A percentile compares a stretch with the other conserved stretches of the same genome.
Evolutionary conservation across 2,113 vertebrate species (phyloP).

Genomic region (Centrocercus urophasianus): DNA sequence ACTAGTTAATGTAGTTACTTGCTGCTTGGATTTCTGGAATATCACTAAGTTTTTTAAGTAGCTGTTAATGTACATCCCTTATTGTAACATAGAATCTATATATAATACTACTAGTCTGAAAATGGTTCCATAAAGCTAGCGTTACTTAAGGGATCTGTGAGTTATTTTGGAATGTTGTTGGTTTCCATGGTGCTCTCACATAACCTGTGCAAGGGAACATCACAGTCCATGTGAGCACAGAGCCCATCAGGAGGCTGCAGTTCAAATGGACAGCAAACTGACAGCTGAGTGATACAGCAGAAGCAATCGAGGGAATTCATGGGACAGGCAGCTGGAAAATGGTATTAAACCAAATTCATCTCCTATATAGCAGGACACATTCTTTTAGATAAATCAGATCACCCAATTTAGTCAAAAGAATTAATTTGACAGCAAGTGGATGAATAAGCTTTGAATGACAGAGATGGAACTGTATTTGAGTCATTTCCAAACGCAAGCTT

Average conservation of each 20-base stretch:
- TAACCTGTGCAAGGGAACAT: fast-evolving
- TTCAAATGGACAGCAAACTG: neutral
- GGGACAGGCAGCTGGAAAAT: neutral
- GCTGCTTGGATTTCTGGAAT: neutral
- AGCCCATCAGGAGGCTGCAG: neutral
- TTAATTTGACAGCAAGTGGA: neutral
- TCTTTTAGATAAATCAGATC: neutral
- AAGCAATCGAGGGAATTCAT: neutral
- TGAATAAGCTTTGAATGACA: neutral
- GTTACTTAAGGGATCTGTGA: neutral
- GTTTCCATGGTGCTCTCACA: neutral
- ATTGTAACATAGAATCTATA: neutral
- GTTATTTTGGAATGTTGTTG: neutral
- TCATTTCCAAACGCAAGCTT: neutral
- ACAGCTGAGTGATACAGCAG: neutral
- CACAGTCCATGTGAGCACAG: neutral
- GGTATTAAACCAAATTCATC: neutral
- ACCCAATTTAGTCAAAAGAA: neutral
- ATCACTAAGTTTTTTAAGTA: neutral
- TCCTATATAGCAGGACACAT: neutral
- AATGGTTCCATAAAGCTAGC: neutral
- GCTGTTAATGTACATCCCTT: neutral
- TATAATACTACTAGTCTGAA: neutral
- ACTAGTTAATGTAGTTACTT: neutral
- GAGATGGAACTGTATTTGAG: neutral